phyloP scores from a whole-genome alignment of 2,888 invertebrate genomes.

The Torymus texanus region DNA sequence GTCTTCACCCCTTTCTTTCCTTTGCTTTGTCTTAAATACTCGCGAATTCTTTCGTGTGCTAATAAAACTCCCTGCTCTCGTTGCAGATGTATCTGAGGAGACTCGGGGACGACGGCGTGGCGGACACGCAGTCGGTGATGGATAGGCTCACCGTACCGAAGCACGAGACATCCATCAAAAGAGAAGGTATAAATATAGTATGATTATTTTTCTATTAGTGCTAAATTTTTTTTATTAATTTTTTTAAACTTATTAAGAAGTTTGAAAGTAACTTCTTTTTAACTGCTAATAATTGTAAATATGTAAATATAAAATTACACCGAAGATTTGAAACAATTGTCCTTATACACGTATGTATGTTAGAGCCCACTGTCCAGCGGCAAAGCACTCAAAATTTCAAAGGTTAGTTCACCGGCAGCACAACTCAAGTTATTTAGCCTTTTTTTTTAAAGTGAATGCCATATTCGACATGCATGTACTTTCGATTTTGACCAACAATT shows the following conservation, averaged over 20 bases:
- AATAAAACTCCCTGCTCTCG: background rate
- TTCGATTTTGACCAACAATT: background rate
- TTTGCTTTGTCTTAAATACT: background rate
- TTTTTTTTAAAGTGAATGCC: conserved; percentile 19
- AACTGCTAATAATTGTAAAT: conserved; percentile 21
- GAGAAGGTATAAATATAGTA: conserved; percentile 70
- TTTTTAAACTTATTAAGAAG: background rate
- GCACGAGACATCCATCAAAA: conserved; percentile 71
- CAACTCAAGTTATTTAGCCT: conserved; percentile 7
- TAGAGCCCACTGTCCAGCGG: conserved; percentile 69
- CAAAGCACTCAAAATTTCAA: conserved; percentile 68
- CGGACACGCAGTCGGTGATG: conserved; percentile 70
- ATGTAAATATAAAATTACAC: conserved; percentile 33
- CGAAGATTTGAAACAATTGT: conserved; percentile 54
- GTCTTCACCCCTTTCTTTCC: no score
- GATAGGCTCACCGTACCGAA: conserved; percentile 72
- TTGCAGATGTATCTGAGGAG: conserved; percentile 82
- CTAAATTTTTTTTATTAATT: background rate
- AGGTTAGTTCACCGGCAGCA: conserved; percentile 64
- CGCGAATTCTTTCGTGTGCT: background rate
- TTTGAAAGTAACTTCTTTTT: background rate
- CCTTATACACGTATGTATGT: conserved; percentile 66
- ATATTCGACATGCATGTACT: conserved; percentile 22
- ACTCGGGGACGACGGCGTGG: conserved; percentile 79
- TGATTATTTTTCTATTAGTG: background rate